Conservation (phyloP, 1,140 invertebrate genomes). For the Meloidogyne floridensis region DNA sequence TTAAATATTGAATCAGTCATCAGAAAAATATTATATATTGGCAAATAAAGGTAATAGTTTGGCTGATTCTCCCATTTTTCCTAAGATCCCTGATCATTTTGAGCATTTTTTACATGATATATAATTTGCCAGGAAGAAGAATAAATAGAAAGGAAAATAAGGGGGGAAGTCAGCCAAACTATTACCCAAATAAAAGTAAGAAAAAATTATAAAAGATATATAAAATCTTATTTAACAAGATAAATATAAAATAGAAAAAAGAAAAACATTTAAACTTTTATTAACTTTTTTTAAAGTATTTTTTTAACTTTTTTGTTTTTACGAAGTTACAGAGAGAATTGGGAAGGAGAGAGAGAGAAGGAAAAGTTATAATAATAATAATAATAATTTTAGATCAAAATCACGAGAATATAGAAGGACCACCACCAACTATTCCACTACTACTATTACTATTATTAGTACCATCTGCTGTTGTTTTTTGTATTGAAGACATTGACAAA, state of each 20-base stretch:
- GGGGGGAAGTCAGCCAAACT: no score
- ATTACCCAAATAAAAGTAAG: neutral
- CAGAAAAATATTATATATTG: neutral
- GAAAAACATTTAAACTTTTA: neutral
- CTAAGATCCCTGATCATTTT: no score
- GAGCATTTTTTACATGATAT: no score
- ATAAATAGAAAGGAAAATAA: no score
- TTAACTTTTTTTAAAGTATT: neutral
- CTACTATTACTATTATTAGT: neutral
- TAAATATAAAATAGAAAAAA: neutral
- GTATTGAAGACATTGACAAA: neutral
- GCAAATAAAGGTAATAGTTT: neutral
- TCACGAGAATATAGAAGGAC: conserved; percentile 28
- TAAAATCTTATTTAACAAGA: neutral
- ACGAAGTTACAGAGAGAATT: neutral
- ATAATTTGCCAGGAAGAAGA: no score
- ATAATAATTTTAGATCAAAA: conserved; percentile 12
- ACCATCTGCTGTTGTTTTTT: neutral
- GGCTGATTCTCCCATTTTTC: no score
- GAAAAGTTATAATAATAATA: neutral
- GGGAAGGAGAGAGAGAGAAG: neutral
- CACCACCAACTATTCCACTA: neutral
- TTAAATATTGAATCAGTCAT: neutral
- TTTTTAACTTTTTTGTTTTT: neutral
- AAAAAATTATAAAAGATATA: neutral